A percentile compares a stretch with the other conserved stretches of the same genome.
Evolutionary conservation across 2,888 invertebrate species (phyloP).

Genomic region (Drosophila anceps): DNA sequence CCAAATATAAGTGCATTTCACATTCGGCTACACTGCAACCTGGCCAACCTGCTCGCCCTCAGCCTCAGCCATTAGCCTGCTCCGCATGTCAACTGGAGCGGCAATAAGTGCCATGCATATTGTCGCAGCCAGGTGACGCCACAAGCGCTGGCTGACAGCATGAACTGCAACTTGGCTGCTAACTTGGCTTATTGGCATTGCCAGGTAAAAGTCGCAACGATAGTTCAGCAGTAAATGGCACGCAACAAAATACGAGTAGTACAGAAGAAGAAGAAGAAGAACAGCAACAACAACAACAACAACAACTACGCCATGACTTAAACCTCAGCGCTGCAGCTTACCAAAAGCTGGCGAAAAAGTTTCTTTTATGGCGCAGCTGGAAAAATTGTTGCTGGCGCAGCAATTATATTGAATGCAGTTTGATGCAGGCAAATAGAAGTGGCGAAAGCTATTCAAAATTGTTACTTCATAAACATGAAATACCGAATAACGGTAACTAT

Average conservation of each 20-base stretch:
- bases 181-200: constrained; percentile 56
- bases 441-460: background rate
- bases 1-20: background rate
- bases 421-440: background rate
- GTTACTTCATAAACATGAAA: background rate
- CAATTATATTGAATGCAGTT: constrained; percentile 23
- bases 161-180: constrained; percentile 55
- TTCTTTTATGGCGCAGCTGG: constrained; percentile 16
- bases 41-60: background rate
- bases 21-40: background rate
- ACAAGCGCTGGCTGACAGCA: constrained; percentile 36
- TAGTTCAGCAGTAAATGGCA: constrained; percentile 4
- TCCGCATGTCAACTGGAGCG: constrained; percentile 74
- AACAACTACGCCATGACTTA: constrained; percentile 17
- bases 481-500: too few relatives aligned
- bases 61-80: constrained; percentile 37
- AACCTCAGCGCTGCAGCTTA: constrained; percentile 23
- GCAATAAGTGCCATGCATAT: constrained; percentile 80
- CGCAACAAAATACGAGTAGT: background rate
- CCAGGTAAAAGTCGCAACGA: constrained; percentile 22
- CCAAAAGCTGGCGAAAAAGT: constrained; percentile 27
- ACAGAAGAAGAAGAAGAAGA: background rate
- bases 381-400: constrained; percentile 14
- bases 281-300: too few relatives aligned
- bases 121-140: constrained; percentile 69